Evolutionary conservation across 2,113 vertebrate genomes (phyloP).

Genomic region (Montifringilla adamsi): DNA sequence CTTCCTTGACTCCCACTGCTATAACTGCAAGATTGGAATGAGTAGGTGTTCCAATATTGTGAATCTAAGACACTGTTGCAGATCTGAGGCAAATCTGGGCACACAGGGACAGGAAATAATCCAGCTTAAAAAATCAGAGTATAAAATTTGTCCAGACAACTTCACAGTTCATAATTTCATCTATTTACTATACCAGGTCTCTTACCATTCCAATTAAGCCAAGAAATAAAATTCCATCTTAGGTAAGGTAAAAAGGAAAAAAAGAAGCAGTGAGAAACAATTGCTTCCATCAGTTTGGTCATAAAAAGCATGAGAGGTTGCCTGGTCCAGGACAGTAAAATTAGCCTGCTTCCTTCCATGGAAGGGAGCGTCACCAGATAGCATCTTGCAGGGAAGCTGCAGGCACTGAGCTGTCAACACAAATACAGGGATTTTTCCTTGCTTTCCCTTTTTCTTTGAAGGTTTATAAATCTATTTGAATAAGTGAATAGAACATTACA

Average conservation of each 20-base stretch:
- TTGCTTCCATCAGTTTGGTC: background rate
- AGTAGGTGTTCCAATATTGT: too few relatives aligned
- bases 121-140: background rate
- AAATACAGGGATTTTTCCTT: background rate
- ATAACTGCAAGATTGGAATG: background rate
- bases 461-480: background rate
- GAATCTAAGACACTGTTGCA: background rate
- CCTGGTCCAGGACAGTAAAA: background rate
- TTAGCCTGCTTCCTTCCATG: background rate
- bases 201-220: background rate
- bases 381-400: background rate
- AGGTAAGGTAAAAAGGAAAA: background rate
- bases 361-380: background rate
- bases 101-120: background rate
- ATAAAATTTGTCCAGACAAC: background rate
- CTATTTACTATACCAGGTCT: background rate
- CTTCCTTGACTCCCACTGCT: background rate
- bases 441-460: background rate
- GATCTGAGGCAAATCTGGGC: background rate
- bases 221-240: background rate
- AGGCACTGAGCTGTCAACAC: background rate
- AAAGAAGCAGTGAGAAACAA: background rate
- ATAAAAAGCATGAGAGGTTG: background rate
- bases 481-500: background rate
- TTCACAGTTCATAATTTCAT: background rate